phyloP scores from a whole-genome alignment of 2,113 vertebrate genomes.

The Hippocampus mohnikei region DNA sequence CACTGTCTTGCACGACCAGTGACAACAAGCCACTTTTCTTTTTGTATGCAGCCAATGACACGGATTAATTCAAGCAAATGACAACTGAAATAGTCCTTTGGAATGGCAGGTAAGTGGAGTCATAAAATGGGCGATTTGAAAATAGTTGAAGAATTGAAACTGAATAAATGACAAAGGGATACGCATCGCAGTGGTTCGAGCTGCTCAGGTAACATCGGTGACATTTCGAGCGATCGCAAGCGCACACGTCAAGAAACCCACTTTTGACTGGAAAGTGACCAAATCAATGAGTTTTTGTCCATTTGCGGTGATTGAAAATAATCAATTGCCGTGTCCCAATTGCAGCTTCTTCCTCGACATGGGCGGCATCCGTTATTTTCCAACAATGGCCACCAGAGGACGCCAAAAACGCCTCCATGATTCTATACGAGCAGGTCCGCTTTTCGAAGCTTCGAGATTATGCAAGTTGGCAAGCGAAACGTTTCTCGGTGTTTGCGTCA shows the following conservation, averaged over 20 bases:
- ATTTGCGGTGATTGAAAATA: too few relatives aligned
- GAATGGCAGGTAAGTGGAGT: neutral
- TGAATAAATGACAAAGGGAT: neutral
- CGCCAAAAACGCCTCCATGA: neutral
- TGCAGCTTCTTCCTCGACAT: neutral
- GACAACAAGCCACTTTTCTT: neutral
- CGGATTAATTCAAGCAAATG: neutral
- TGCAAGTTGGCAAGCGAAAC: neutral
- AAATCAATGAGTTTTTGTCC: neutral
- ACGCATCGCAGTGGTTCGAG: neutral
- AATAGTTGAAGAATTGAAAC: neutral
- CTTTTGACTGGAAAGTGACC: neutral
- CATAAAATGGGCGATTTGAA: neutral
- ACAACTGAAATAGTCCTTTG: neutral
- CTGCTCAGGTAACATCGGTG: neutral
- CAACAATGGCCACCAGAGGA: slow-evolving; percentile 27
- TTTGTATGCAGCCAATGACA: neutral
- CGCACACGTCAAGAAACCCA: too few relatives aligned
- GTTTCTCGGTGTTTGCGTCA: neutral
- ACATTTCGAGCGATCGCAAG: neutral
- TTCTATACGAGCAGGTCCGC: neutral
- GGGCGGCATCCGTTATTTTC: neutral
- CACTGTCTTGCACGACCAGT: neutral
- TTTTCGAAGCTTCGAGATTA: neutral
- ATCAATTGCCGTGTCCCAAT: too few relatives aligned